Conservation (phyloP, 2,797 vertebrate genomes). For the Cichlasoma orientale region DNA sequence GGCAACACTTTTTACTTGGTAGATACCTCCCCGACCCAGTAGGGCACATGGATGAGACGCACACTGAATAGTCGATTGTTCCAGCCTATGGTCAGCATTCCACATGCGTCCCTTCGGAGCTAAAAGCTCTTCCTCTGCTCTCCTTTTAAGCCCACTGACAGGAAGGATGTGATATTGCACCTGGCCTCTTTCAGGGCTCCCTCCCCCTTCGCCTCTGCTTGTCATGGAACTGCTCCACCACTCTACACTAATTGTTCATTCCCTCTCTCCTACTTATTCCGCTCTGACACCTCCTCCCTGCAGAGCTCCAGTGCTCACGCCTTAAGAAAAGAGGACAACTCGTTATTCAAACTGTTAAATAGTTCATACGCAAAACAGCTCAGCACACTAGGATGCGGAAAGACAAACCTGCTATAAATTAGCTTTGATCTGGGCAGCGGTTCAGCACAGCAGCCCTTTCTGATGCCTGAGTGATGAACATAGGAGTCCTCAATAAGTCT, state of each 20-base stretch:
- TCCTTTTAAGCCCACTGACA: constrained; percentile 74
- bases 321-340: constrained; percentile 68
- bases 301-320: constrained; percentile 46
- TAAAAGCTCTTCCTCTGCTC: constrained; percentile 77
- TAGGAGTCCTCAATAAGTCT: constrained; percentile 52
- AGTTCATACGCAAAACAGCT: constrained; percentile 53
- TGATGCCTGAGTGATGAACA: constrained; percentile 49
- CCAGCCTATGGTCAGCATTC: constrained; percentile 78
- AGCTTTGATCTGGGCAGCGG: constrained; percentile 43
- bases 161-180: constrained; percentile 79
- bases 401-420: constrained; percentile 42
- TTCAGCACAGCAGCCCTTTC: constrained; percentile 48
- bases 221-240: constrained; percentile 52
- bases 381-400: constrained; percentile 36
- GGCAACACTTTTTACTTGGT: constrained; percentile 79
- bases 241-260: constrained; percentile 71
- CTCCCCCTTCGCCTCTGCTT: constrained; percentile 41
- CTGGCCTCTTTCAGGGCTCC: constrained; percentile 75
- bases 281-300: constrained; percentile 65
- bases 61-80: constrained; percentile 78
- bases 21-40: constrained; percentile 67
- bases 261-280: constrained; percentile 56
- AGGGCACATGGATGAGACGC: constrained; percentile 67
- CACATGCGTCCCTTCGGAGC: constrained; percentile 66
- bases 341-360: constrained; percentile 72